Base-by-base conservation (phyloP, 2,113 vertebrate species). In the Amazona vittata region DNA sequence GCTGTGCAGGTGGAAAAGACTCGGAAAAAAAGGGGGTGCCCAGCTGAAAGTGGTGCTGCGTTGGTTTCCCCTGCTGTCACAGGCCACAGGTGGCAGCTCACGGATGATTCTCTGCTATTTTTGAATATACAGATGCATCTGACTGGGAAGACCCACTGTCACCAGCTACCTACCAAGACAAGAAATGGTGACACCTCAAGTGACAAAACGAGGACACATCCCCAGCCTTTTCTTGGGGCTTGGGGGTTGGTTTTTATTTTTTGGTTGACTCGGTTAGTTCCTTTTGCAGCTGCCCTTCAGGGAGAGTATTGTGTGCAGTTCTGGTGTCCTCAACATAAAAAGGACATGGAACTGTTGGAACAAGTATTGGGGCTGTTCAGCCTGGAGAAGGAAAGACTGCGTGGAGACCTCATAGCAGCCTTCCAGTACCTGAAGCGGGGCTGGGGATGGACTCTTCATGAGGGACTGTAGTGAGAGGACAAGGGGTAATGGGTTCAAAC, bases 1-100 rank as follows among this genome's bases (percentile, higher is more conserved):
- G 69, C 65, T 20, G 43, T 10, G 81, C 94, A 94, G 93, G 94
- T 93, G 94, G 74, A 25, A 84, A 75, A 73, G 20, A 25, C 49
- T 69, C 53, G 25, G 57, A 77, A 80, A 67, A 50, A 81, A 89
- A 87, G 19, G 24, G 80, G 90, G 29, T 25, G 21, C 31, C 39
- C 84, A 75, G 60, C 10, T 71, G 77, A 84, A 78, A 55, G 87
- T 41, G 46, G 31, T 87, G 55, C n/a, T 67, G 46, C 43, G 70
- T 78, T 4, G 1, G n/a, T 64, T 75, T 22, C 1, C 1, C 6
- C 25, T 55, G 11, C 20, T 1, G 19, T 82, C 84, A 89, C 0
- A 0, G 47, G 76, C 21, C 88, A 37, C 47, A 7, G 35, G 69
- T 29, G n/a, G 74, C 52, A 78, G 63, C 74, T 67, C 79, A 68